A percentile compares a stretch with the other conserved stretches of the same genome.
phyloP scores from a whole-genome alignment of 2,113 vertebrate species.

The Larimichthys crocea region DNA sequence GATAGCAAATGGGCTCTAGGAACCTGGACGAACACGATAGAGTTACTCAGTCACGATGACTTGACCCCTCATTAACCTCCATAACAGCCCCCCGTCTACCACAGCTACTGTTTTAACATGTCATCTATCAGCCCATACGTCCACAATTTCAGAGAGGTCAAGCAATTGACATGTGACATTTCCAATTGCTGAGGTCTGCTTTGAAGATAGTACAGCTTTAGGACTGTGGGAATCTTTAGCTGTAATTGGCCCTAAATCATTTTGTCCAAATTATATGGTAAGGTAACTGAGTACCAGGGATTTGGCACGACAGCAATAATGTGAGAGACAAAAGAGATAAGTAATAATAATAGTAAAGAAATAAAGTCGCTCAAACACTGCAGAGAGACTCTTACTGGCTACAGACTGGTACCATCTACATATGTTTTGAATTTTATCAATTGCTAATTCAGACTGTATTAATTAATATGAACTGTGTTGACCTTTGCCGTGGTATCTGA shows the following conservation, averaged over 20 bases:
- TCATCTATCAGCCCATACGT: conserved; percentile 19
- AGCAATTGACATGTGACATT: conserved; percentile 37
- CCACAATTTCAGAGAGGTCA: conserved; percentile 33
- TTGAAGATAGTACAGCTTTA: conserved; percentile 36
- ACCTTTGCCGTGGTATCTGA: conserved; percentile 27
- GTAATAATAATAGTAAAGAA: background rate
- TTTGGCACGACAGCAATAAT: conserved; percentile 40
- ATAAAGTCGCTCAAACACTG: conserved; percentile 12
- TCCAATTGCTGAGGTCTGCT: conserved; percentile 19
- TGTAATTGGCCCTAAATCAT: conserved; percentile 34
- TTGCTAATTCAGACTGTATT: conserved; percentile 27
- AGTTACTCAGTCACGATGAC: conserved; percentile 13
- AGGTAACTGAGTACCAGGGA: conserved; percentile 56
- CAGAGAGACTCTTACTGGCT: background rate
- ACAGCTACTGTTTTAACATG: conserved; percentile 20
- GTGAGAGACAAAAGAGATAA: conserved; percentile 14
- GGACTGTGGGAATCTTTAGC: conserved; percentile 44
- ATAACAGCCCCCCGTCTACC: background rate
- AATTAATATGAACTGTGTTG: conserved; percentile 38
- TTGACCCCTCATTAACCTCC: conserved; percentile 23
- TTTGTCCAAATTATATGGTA: conserved; percentile 63
- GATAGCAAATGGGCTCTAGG: conserved; percentile 31
- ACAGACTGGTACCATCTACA: background rate
- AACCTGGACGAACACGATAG: conserved; percentile 6
- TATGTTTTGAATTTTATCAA: conserved; percentile 41